Base-by-base conservation (phyloP, 1,140 invertebrate genomes). In the Orius laevigatus region DNA sequence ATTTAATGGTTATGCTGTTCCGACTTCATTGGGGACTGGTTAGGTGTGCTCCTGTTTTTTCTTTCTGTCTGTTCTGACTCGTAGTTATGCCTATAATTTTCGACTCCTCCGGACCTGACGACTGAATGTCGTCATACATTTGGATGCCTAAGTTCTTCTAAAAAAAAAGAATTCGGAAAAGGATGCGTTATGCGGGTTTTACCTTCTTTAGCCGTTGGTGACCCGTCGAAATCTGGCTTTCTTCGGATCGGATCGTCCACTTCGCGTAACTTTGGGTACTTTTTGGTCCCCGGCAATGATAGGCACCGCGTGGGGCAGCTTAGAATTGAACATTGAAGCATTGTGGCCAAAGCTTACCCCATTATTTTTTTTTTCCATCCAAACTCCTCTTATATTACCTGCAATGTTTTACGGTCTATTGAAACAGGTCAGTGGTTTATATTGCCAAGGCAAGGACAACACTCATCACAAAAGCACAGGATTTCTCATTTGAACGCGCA, bases 321-420 rank as follows among this genome's bases (percentile, higher is more conserved):
- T 16, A 95, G 64, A 53, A 96, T 82, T 39, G 73, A 76, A 53
- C 92, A 89, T 63, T 98, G 93, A 14, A 98, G 72, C 78, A 97
- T 87, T 0, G 87, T 92, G 59, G 97, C 93, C 58, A 63, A 79
- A 96, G 9, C 88, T 79, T 41, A 95, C 77, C 91, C 91, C 97
- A 61, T 95, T 85, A 43, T 78, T 73, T 14, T 73, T 71, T 92
- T 91, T 97, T 47, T 73, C 63, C 31, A 92, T n/a, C n/a, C n/a
- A 62, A 57, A 75, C 67, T 10, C 84, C 86, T 38, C 56, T 59
- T 0, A n/a, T n/a, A n/a, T 62, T 62, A 25, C 66, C 68, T 69
- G 46, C 12, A 56, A 47, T 4, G 3, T 8, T 25, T 25, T 25
- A 8, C n/a, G n/a, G n/a, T n/a, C n/a, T n/a, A n/a, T n/a, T n/a